Conservation (phyloP, 2,888 invertebrate genomes). For the Nineta flava region DNA sequence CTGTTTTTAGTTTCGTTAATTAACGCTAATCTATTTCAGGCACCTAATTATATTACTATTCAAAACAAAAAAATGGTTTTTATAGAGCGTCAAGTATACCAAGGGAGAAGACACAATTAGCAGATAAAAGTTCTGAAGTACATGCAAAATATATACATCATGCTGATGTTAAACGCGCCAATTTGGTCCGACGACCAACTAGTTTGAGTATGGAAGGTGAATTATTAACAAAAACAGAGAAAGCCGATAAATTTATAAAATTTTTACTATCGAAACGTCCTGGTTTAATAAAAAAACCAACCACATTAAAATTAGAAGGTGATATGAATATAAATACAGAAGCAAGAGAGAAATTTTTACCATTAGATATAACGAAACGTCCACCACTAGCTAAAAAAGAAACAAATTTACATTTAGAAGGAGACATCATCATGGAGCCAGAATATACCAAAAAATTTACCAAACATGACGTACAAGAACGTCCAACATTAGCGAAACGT, state of each 20-base stretch:
- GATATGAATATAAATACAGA: constrained; percentile 26
- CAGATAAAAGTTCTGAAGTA: constrained; percentile 22
- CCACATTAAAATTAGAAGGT: constrained; percentile 33
- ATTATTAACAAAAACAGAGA: constrained; percentile 21
- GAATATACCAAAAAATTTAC: constrained; percentile 25
- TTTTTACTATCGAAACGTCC: constrained; percentile 29
- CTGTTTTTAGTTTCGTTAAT: no score
- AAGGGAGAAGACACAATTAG: constrained; percentile 11
- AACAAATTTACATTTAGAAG: constrained; percentile 32
- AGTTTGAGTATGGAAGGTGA: constrained; percentile 34
- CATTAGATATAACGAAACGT: constrained; percentile 26
- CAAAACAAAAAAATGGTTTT: no score
- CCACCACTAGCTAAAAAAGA: constrained; percentile 25
- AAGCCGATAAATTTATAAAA: constrained; percentile 15
- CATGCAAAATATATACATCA: constrained; percentile 24
- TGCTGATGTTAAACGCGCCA: constrained; percentile 23
- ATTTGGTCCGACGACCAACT: constrained; percentile 27
- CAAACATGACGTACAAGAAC: constrained; percentile 24
- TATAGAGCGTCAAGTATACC: neutral
- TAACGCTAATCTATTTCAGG: no score
- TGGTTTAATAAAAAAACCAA: constrained; percentile 25
- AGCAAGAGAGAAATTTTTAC: constrained; percentile 27
- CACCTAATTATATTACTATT: no score
- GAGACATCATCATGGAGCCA: constrained; percentile 27
- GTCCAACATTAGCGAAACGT: constrained; percentile 23